A percentile compares a stretch with the other conserved stretches of the same genome.
phyloP scores from a whole-genome alignment of 1,140 invertebrate species.

The Dermatophagoides farinae region DNA sequence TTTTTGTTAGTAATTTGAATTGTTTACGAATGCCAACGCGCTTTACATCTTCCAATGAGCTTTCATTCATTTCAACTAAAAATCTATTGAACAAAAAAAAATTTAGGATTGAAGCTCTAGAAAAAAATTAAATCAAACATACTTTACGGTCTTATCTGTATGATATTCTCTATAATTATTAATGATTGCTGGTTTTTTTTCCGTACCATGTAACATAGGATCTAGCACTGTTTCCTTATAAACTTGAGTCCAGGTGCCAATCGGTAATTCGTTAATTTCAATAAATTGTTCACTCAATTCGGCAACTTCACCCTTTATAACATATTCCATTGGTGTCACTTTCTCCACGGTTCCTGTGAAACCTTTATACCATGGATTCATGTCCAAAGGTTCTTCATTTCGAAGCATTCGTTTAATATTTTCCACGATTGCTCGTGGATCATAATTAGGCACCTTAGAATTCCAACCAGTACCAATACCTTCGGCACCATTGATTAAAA shows the following conservation, averaged over 20 bases:
- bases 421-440: constrained; percentile 70
- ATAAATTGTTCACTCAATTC: constrained; percentile 49
- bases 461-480: constrained; percentile 99
- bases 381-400: constrained; percentile 47
- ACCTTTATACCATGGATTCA: constrained; percentile 84
- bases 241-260: constrained; percentile 79
- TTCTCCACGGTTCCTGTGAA: constrained; percentile 64
- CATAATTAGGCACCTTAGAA: constrained; percentile 90
- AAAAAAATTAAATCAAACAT: background rate
- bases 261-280: constrained; percentile 89
- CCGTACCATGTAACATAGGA: constrained; percentile 52
- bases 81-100: constrained; percentile 31
- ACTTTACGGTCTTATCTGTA: constrained; percentile 40
- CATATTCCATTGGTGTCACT: constrained; percentile 49
- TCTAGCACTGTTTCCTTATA: constrained; percentile 92
- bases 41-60: constrained; percentile 54
- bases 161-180: constrained; percentile 76
- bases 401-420: constrained; percentile 66
- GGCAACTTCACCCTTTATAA: constrained; percentile 61
- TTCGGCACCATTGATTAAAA: constrained; percentile 88
- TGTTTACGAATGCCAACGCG: constrained; percentile 75
- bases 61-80: constrained; percentile 52
- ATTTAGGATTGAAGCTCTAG: no score
- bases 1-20: constrained; percentile 71
- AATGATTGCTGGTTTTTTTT: constrained; percentile 53